These are phyloP conservation scores for Heliocidaris tuberculata DNA, from an alignment of 35 echinoderm and acorn worm genomes.

Conservation along the genomic window DNA sequence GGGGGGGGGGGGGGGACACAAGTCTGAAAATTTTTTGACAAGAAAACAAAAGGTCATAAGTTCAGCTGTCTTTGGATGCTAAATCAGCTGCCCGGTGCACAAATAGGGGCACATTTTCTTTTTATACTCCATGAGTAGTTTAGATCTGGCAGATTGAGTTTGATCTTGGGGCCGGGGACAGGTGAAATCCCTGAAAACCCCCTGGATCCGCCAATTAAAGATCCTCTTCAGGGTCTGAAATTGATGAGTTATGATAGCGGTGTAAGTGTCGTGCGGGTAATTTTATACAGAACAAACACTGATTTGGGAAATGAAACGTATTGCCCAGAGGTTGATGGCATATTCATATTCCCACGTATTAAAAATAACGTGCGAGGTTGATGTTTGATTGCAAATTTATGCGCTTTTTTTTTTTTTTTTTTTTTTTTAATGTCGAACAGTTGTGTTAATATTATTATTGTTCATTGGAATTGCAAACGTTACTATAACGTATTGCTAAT, in stretches of 20 bases:
- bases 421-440: neutral
- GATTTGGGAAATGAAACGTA: neutral
- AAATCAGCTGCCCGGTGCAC: too few species aligned
- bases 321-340: neutral
- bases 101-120: too few species aligned
- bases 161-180: too few species aligned
- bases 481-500: neutral
- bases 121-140: too few species aligned
- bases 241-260: neutral
- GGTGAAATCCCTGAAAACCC: too few species aligned
- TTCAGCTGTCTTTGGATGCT: too few species aligned
- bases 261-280: neutral
- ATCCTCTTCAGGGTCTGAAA: neutral
- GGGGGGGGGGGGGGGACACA: too few species aligned
- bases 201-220: too few species aligned
- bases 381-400: neutral
- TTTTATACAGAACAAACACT: conserved; percentile 13
- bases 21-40: too few species aligned
- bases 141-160: too few species aligned
- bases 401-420: neutral
- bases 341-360: neutral
- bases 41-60: too few species aligned
- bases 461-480: neutral
- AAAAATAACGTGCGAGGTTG: neutral
- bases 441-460: neutral